Conservation (phyloP, 2,113 vertebrate genomes). For the Athene noctua region DNA sequence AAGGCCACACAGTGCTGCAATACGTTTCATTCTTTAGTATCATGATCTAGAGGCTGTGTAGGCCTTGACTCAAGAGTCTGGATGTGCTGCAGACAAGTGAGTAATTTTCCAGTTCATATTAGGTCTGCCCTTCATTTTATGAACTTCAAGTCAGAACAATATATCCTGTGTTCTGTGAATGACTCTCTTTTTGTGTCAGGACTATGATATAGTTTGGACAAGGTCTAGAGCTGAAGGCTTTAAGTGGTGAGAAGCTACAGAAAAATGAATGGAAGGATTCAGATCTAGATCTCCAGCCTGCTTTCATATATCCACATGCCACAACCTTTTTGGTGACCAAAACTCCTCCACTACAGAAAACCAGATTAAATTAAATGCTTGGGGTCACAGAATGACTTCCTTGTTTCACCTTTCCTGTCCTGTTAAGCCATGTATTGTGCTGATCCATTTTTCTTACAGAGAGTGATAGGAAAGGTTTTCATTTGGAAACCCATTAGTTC, state of each 20-base stretch:
- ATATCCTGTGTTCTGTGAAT: neutral
- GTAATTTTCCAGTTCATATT: neutral
- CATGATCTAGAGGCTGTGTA: neutral
- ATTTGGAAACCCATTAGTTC: neutral
- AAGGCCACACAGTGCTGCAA: neutral
- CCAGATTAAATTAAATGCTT: neutral
- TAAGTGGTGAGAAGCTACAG: neutral
- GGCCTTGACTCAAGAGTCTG: neutral
- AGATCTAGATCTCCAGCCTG: neutral
- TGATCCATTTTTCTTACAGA: neutral
- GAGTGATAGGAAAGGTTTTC: neutral
- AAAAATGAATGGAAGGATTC: neutral
- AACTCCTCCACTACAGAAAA: neutral
- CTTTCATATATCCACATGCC: neutral
- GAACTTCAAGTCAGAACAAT: neutral
- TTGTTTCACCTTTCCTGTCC: rapidly evolving
- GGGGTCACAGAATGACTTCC: neutral
- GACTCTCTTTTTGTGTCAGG: neutral
- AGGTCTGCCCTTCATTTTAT: neutral
- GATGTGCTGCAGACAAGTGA: neutral
- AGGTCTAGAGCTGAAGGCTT: neutral
- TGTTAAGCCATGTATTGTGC: neutral
- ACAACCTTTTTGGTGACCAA: neutral
- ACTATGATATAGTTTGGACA: neutral
- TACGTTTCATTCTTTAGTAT: neutral